These are phyloP conservation scores for Cyclargus thomasi DNA, from an alignment of 1,140 invertebrate genomes.

Conservation along the genomic window DNA sequence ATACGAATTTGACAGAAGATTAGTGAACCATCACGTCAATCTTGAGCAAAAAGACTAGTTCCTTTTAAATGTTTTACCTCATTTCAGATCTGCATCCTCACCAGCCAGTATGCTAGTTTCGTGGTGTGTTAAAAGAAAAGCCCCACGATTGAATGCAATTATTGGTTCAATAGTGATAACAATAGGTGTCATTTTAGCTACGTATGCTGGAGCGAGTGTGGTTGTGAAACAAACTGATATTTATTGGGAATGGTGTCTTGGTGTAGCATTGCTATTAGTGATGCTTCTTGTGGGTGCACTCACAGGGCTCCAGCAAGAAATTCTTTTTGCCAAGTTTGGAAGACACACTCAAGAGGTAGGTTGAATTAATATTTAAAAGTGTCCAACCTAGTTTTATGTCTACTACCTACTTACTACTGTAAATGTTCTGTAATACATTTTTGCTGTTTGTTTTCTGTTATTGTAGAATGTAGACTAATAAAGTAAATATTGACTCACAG, in stretches of 20 bases:
- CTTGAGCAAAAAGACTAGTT: no score
- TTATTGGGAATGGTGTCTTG: conserved; percentile 55
- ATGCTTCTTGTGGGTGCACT: conserved; percentile 59
- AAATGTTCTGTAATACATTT: no score
- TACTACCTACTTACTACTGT: no score
- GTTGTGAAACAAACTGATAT: conserved; percentile 44
- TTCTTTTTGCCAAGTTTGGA: conserved; percentile 55
- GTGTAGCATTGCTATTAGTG: conserved; percentile 47
- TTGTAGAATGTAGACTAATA: no score
- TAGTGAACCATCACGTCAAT: no score
- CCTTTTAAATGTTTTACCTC: background rate
- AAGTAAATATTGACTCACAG: no score
- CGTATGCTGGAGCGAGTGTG: conserved; percentile 54
- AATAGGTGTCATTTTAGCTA: conserved; percentile 52
- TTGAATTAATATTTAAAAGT: no score
- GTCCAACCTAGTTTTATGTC: no score
- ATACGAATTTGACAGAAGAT: no score
- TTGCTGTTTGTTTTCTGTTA: no score
- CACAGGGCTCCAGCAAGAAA: conserved; percentile 61
- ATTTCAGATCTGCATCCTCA: conserved; percentile 60
- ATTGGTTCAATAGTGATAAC: conserved; percentile 60
- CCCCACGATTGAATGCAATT: conserved; percentile 49
- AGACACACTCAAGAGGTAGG: conserved; percentile 61
- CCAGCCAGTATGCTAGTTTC: conserved; percentile 62
- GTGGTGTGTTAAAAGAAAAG: conserved; percentile 51